Percentiles rank a stretch among this genome's conserved stretches.
Evolutionary conservation across 2,888 invertebrate species (phyloP).

Genomic region (Sphinx pinastri): DNA sequence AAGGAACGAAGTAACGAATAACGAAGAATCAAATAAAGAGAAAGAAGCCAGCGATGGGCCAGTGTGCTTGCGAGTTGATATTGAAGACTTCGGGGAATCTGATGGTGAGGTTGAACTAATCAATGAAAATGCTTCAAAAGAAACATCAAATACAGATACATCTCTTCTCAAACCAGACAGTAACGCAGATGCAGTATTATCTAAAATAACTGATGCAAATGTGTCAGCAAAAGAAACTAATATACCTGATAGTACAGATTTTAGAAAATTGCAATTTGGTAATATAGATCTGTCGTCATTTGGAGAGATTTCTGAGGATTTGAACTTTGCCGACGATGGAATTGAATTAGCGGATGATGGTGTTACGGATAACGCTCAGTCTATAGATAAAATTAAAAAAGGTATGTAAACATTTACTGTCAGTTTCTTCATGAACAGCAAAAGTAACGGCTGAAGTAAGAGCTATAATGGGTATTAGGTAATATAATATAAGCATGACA

Average conservation of each 20-base stretch:
- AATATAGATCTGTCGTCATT: conserved; percentile 32
- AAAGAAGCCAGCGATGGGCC: neutral
- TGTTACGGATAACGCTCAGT: conserved; percentile 42
- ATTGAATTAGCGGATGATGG: conserved; percentile 61
- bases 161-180: neutral
- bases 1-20: conserved; percentile 11
- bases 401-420: neutral
- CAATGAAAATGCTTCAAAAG: neutral
- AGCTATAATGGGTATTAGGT: too few species aligned
- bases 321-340: conserved; percentile 57
- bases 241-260: neutral
- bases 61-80: neutral
- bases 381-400: neutral
- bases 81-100: conserved; percentile 1
- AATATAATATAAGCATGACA: too few species aligned
- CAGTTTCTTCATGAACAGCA: too few species aligned
- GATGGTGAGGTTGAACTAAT: neutral
- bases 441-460: too few species aligned
- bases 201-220: neutral
- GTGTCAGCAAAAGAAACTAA: neutral
- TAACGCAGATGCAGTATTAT: conserved; percentile 6
- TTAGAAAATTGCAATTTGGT: neutral
- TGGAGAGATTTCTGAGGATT: conserved; percentile 43
- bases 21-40: neutral
- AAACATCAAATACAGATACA: neutral